Conservation (phyloP, 2,888 invertebrate genomes). For the Labia minor region DNA sequence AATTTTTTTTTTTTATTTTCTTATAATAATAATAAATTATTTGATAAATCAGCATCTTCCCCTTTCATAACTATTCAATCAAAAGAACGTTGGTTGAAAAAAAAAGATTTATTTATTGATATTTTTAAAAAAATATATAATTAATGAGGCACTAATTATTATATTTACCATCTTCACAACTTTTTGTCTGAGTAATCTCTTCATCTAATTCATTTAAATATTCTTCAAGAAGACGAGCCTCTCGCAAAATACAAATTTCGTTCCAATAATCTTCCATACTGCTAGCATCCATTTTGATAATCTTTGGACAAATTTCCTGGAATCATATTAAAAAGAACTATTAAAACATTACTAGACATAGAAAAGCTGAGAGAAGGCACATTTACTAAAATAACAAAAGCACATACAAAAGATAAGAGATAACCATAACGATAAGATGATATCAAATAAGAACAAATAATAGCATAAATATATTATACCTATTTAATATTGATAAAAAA, state of each 20-base stretch:
- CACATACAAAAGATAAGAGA: neutral
- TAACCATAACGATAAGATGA: neutral
- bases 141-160: too few relatives aligned
- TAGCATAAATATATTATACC: neutral
- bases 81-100: too few relatives aligned
- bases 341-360: too few relatives aligned
- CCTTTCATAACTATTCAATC: too few relatives aligned
- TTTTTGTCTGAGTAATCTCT: conserved; percentile 33
- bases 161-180: conserved; percentile 13
- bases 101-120: too few relatives aligned
- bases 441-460: neutral
- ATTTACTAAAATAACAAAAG: neutral
- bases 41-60: too few relatives aligned
- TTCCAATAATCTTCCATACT: conserved; percentile 49
- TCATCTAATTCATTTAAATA: conserved; percentile 47
- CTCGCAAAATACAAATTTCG: conserved; percentile 50
- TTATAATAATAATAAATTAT: too few relatives aligned
- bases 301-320: too few relatives aligned
- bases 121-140: too few relatives aligned
- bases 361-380: too few relatives aligned
- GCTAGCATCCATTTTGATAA: neutral
- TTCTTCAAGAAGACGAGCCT: conserved; percentile 44
- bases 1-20: too few relatives aligned
- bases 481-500: neutral
- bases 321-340: too few relatives aligned